phyloP scores from a whole-genome alignment of 2,113 vertebrate genomes.

The Noctilio leporinus region DNA sequence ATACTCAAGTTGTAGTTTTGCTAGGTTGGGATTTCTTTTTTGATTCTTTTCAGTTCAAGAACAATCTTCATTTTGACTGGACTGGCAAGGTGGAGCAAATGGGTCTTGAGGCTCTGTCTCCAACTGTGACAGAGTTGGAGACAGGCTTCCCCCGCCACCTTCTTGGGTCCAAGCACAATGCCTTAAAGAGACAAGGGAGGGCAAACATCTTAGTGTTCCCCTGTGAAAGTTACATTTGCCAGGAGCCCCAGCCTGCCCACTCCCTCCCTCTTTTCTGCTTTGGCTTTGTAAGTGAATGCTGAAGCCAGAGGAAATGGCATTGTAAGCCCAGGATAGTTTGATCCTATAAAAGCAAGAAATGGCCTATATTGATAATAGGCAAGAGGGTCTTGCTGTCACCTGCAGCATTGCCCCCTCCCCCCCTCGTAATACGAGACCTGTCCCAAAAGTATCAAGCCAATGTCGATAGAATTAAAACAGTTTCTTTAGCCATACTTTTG shows the following conservation, averaged over 20 bases:
- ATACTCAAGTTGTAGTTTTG: conserved; percentile 58
- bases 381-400: not conserved
- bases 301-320: conserved; percentile 39
- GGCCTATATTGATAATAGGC: not conserved
- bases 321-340: conserved; percentile 55
- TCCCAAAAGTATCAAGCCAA: no score
- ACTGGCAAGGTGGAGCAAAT: not conserved
- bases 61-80: not conserved
- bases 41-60: conserved; percentile 40
- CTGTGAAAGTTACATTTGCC: not conserved
- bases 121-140: not conserved
- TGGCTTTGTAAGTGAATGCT: conserved; percentile 44
- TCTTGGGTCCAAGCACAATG: not conserved
- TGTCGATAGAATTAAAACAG: no score
- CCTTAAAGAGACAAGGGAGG: not conserved
- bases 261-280: not conserved
- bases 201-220: not conserved
- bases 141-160: not conserved
- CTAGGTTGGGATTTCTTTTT: conserved; percentile 39
- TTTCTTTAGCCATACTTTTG: no score
- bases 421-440: no score
- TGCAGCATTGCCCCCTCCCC: not conserved
- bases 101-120: no score
- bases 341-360: conserved; percentile 58
- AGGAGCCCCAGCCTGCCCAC: conserved; percentile 25